Evolutionary conservation across 2,888 invertebrate genomes (phyloP), one percentile per base, ranked within the genome.

Genomic region (Microplitis deprimator): DNA sequence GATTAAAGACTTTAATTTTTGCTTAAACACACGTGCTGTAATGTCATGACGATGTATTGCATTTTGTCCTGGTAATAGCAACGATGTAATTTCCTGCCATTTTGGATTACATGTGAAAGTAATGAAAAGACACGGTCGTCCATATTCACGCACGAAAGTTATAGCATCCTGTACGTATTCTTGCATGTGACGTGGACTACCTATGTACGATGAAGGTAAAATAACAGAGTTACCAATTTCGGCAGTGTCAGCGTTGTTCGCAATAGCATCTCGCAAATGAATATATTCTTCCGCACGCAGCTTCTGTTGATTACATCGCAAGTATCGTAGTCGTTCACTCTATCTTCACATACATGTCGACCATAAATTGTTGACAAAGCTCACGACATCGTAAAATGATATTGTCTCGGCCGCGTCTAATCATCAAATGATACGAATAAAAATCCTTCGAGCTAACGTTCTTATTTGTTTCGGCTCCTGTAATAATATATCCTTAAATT

Each of bases 331-430:
- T 40, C 87, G 84, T 83, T 89, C 88, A 84, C 79, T 89, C 88
- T 10, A 89, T 84, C 84, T 89, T 89, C 0, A 80, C 88, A 78
- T 88, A 89, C 87, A 87, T 87, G 79, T 90, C 87, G 41, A 89
- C 89, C n/a, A 83, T 74, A 78, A 81, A 89, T 79, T 89, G 88
- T 68, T 87, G 84, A 75, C 84, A 86, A 6, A 89, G 76, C 40
- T 78, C 70, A 17, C 86, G 83, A 80, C 16, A 76, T 61, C 41
- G 39, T 16, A 85, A 73, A 59, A 89, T 82, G 75, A 82, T 67
- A 76, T 87, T 87, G 29, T 82, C 79, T 60, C 8, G 29, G 6
- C 77, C 76, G 65, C 78, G 40, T 16, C 85, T 75, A 59, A 70
- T 59, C 59, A 70, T 70, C 29, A 70, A 29, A 13, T 59, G 60